Percentiles rank a stretch among this genome's conserved stretches.
Conservation (phyloP, 64 coral and sea anemone species). For the Trachythela sp. region DNA sequence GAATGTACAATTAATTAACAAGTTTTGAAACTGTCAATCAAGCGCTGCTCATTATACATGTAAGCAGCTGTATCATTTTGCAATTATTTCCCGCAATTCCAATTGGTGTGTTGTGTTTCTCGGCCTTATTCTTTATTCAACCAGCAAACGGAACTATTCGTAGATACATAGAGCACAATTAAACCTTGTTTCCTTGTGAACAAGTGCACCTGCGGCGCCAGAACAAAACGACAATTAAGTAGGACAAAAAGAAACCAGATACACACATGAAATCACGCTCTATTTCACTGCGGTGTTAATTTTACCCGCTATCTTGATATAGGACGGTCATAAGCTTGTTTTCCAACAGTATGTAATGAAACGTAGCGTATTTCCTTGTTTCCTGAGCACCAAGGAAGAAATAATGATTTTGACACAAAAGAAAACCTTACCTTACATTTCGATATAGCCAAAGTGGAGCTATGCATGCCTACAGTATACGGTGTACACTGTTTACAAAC, state of each 20-base stretch:
- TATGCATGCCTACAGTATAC: too few relatives aligned
- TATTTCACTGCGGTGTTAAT: too few relatives aligned
- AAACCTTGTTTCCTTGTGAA: constrained; percentile 9
- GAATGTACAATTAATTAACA: constrained; percentile 98
- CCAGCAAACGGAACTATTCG: background rate
- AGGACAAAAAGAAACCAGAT: background rate
- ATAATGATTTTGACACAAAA: too few relatives aligned
- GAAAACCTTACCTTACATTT: too few relatives aligned
- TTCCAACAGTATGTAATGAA: too few relatives aligned
- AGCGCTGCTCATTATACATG: background rate
- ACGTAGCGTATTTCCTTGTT: too few relatives aligned
- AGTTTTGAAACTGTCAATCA: constrained; percentile 98
- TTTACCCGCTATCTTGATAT: background rate
- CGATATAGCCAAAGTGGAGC: too few relatives aligned
- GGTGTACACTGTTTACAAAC: too few relatives aligned
- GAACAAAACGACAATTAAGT: background rate
- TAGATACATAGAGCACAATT: background rate
- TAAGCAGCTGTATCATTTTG: background rate
- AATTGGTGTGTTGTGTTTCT: background rate
- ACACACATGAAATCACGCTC: background rate
- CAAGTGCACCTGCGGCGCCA: background rate
- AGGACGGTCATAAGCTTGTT: background rate
- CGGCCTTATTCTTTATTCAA: background rate
- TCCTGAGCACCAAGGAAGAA: too few relatives aligned
- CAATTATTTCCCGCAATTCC: background rate